Conservation (phyloP, 30 jellyfish, hydroid and myxozoan genomes). For the Turritopsis rubra region DNA sequence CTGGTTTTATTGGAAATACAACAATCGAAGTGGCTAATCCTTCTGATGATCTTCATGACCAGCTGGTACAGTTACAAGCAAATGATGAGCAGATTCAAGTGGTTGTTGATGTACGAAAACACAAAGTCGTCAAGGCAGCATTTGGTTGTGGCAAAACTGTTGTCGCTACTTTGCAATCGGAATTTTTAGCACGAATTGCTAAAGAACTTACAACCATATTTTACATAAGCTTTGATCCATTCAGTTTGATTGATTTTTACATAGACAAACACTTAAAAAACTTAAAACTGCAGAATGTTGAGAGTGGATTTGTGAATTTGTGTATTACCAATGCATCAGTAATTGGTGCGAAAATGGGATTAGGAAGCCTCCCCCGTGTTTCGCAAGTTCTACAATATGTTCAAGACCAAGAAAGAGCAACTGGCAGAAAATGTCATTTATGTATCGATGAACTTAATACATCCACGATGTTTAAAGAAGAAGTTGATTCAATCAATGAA, state of each 20-base stretch:
- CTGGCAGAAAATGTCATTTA: neutral
- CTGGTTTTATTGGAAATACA: neutral
- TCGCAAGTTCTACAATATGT: neutral
- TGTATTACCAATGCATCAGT: neutral
- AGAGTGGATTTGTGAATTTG: neutral
- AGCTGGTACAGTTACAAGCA: neutral
- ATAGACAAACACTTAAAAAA: neutral
- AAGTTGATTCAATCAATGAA: neutral
- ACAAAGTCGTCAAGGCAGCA: neutral
- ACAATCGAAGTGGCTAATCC: neutral
- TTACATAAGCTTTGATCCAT: neutral
- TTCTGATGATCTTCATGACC: neutral
- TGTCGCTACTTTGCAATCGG: neutral
- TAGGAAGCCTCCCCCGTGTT: neutral
- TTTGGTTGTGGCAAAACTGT: neutral
- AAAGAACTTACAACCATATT: neutral
- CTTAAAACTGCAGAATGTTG: neutral
- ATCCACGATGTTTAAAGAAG: neutral
- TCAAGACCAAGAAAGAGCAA: neutral
- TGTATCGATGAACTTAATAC: neutral
- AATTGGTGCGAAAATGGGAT: neutral
- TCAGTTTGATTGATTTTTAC: neutral
- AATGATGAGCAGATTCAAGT: neutral
- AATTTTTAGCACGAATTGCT: neutral
- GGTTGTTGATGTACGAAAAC: neutral